Conservation (phyloP, 1,140 invertebrate species). For the Drosophila grimshawi region DNA sequence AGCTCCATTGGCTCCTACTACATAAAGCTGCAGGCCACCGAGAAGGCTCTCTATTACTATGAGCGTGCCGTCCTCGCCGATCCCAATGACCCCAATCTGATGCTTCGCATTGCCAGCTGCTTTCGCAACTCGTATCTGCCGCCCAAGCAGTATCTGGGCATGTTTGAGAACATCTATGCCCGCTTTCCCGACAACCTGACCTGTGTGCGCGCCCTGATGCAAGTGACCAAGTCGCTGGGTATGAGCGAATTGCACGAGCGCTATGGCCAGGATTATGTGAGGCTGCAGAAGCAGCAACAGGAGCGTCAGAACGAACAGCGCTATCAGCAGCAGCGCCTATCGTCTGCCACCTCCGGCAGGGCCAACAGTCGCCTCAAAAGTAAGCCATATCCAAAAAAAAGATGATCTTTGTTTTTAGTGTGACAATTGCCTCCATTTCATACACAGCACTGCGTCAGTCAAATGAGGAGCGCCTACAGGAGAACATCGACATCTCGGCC, state of each 20-base stretch:
- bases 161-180: constrained; percentile 91
- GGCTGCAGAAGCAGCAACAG: constrained; percentile 87
- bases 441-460: constrained; percentile 40
- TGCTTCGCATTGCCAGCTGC: constrained; percentile 93
- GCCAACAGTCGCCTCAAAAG: constrained; percentile 82
- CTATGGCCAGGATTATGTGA: constrained; percentile 92
- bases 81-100: constrained; percentile 93
- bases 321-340: constrained; percentile 88
- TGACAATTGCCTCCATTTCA: neutral
- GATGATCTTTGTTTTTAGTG: neutral
- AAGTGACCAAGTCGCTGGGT: constrained; percentile 89
- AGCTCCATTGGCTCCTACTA: constrained; percentile 97
- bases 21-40: constrained; percentile 93
- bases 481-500: constrained; percentile 50
- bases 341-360: constrained; percentile 85
- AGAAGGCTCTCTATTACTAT: constrained; percentile 95
- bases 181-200: constrained; percentile 94
- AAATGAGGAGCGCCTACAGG: constrained; percentile 56
- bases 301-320: constrained; percentile 87
- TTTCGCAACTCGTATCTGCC: constrained; percentile 91
- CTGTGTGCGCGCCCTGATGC: constrained; percentile 93
- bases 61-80: constrained; percentile 94
- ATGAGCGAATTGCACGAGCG: constrained; percentile 88
- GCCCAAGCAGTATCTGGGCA: constrained; percentile 92
- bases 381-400: constrained; percentile 1